Percentiles rank a stretch among this genome's conserved stretches.
phyloP scores from a whole-genome alignment of 2,113 vertebrate genomes.

The Fukomys damarensis region DNA sequence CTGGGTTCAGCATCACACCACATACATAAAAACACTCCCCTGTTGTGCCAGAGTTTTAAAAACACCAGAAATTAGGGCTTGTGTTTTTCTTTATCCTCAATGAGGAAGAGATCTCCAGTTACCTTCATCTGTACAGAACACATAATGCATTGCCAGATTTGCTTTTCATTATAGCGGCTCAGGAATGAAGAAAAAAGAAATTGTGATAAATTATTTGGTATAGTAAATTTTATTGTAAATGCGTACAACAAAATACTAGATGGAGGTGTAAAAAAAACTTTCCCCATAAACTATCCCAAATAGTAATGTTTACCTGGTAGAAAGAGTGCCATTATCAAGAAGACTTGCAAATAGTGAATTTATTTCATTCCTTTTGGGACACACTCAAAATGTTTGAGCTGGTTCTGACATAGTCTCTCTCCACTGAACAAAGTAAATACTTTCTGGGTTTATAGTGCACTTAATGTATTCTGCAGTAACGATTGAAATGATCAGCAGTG shows the following conservation, averaged over 20 bases:
- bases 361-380: constrained; percentile 37
- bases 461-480: constrained; percentile 44
- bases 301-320: not conserved
- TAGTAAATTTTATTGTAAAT: not conserved
- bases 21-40: not conserved
- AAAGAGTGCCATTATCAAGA: not conserved
- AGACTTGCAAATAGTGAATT: constrained; percentile 32
- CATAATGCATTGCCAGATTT: not conserved
- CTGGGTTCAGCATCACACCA: not conserved
- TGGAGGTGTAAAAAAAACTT: constrained; percentile 20
- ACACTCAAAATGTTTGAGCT: not conserved
- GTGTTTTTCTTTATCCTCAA: not conserved
- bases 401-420: not conserved
- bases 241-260: constrained; percentile 25
- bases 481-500: not conserved
- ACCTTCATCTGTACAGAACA: not conserved
- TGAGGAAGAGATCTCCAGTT: constrained; percentile 1
- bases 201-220: not conserved
- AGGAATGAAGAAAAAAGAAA: not conserved
- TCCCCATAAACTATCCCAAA: not conserved
- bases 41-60: not conserved
- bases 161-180: not conserved
- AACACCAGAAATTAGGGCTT: not conserved
- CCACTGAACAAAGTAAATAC: constrained; percentile 59
- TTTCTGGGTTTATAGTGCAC: not conserved